Evolutionary conservation across 1,140 invertebrate species (phyloP), one percentile per base, ranked within the genome.

Genomic region (Caerostris extrusa): DNA sequence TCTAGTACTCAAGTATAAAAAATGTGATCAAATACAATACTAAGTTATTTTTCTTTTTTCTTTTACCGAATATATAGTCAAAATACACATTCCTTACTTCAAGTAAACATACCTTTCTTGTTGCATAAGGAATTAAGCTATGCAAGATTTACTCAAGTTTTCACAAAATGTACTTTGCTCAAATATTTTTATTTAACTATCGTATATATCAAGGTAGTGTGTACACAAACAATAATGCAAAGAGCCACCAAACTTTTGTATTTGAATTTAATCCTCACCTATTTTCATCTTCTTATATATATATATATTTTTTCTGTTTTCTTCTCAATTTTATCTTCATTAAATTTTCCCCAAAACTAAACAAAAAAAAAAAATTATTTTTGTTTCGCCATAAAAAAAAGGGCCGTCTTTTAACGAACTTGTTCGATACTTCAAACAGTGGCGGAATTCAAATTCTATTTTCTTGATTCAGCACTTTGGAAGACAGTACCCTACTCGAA

Each of bases 251-350:
- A 50, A 77, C 71, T 77, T 34, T 77, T 53, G 34, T 34, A 50
- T n/a, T 77, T 50, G 34, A 77, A 50, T 77, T 77, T 77, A 77
- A 77, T 77, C 50, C 71, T 53, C 71, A 14, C 71, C 71, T 77
- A 77, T 50, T 77, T 53, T 53, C n/a, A 77, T 10, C 10, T 77
- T 53, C 8, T 12, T 50, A 50, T 1, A 34, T 34, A 34, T 34
- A 34, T 34, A 34, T 34, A 1, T 34, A n/a, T 34, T 12, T 77
- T 12, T 50, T 34, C 19, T 10, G 7, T 12, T 77, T 77, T 34
- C 14, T 53, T 50, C 34, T 53, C 71, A 50, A 77, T 77, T 77
- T 77, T 77, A 77, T 77, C 71, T 77, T 77, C 71, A 34, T 77
- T 77, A 77, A 77, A 77, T 77, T 77, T 53, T 0, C 50, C 8